Conservation (phyloP, 1,140 invertebrate species). For the Helicoverpa zea region DNA sequence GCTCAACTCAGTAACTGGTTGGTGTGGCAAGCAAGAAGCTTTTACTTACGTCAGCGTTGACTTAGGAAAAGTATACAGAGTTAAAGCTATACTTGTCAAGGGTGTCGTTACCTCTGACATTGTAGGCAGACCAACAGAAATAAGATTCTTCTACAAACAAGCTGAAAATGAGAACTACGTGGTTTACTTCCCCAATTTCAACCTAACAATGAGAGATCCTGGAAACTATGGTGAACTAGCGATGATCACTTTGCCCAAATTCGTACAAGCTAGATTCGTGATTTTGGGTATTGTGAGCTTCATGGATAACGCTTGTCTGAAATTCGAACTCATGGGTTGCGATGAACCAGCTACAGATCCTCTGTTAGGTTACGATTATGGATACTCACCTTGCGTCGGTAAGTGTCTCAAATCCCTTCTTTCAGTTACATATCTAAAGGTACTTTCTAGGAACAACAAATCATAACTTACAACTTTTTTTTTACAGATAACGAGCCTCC, state of each 20-base stretch:
- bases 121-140: constrained; percentile 97
- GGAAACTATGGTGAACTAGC: constrained; percentile 95
- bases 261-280: constrained; percentile 96
- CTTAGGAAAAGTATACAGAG: constrained; percentile 95
- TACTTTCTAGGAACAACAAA: too few relatives aligned
- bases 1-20: constrained; percentile 97
- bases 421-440: too few relatives aligned
- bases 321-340: constrained; percentile 98
- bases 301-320: constrained; percentile 98
- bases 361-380: constrained; percentile 96
- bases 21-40: constrained; percentile 97
- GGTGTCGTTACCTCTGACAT: constrained; percentile 98
- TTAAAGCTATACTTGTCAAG: constrained; percentile 97
- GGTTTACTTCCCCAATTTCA: constrained; percentile 98
- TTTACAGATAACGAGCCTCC: constrained; percentile 96
- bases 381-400: constrained; percentile 97
- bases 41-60: constrained; percentile 98
- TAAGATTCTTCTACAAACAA: constrained; percentile 98
- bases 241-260: constrained; percentile 97
- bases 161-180: constrained; percentile 97
- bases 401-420: constrained; percentile 65
- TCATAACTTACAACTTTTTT: background rate
- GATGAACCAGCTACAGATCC: constrained; percentile 93
- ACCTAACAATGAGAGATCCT: constrained; percentile 96
- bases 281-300: constrained; percentile 98